Evolutionary conservation across 2,888 invertebrate species (phyloP).

Genomic region (Malachius bipustulatus): DNA sequence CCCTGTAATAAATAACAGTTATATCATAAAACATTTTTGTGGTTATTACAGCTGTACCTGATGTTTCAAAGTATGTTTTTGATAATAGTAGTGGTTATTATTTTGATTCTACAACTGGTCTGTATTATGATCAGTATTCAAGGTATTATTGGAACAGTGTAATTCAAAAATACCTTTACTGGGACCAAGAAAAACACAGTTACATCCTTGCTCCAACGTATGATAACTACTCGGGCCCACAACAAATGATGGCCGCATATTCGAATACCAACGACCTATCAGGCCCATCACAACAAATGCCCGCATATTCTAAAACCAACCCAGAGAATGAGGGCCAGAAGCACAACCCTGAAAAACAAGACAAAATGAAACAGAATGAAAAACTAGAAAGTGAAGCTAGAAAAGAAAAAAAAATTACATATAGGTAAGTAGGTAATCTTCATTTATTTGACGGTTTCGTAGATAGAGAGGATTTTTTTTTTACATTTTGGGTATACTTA

Average conservation of each 20-base stretch:
- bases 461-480: too few relatives aligned
- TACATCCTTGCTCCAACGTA: slow-evolving; percentile 43
- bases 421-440: too few relatives aligned
- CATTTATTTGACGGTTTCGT: too few relatives aligned
- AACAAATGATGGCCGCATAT: slow-evolving; percentile 28
- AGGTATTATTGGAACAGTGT: slow-evolving; percentile 94
- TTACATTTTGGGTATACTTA: too few relatives aligned
- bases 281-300: too few relatives aligned
- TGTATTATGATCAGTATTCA: slow-evolving; percentile 93
- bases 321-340: slow-evolving; percentile 47
- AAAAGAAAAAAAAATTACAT: too few relatives aligned
- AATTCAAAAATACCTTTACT: slow-evolving; percentile 86
- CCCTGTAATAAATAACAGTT: too few relatives aligned
- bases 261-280: too few relatives aligned
- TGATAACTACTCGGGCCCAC: slow-evolving; percentile 24
- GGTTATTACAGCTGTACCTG: slow-evolving; percentile 53
- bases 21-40: too few relatives aligned
- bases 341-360: slow-evolving; percentile 64
- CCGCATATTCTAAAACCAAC: slow-evolving; percentile 14
- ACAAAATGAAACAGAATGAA: slow-evolving; percentile 89
- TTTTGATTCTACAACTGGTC: slow-evolving; percentile 82
- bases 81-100: slow-evolving; percentile 95
- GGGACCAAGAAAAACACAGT: slow-evolving; percentile 67
- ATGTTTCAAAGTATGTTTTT: slow-evolving; percentile 82
- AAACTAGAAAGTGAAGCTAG: too few relatives aligned